Evolutionary conservation across 2,888 invertebrate genomes (phyloP).

Genomic region (Tethea ocularis): DNA sequence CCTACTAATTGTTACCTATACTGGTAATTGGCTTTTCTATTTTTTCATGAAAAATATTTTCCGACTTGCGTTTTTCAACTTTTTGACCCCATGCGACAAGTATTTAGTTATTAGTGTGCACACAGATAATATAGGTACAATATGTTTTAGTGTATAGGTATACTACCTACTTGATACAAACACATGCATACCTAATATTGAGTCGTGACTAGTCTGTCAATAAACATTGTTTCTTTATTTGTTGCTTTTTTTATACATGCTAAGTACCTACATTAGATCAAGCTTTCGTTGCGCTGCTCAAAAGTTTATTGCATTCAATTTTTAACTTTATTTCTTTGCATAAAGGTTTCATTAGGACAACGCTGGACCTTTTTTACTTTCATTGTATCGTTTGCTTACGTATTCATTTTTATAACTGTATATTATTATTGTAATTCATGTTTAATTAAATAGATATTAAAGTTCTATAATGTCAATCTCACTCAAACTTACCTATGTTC

Average conservation of each 20-base stretch:
- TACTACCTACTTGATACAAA: too few relatives aligned
- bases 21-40: conserved; percentile 35
- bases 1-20: conserved; percentile 26
- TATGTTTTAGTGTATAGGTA: too few relatives aligned
- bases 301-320: neutral
- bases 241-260: neutral
- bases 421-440: too few relatives aligned
- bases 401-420: neutral
- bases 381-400: neutral
- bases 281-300: neutral
- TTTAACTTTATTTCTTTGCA: neutral
- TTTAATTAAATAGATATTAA: too few relatives aligned
- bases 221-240: too few relatives aligned
- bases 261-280: neutral
- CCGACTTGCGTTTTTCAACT: conserved; percentile 14
- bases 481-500: too few relatives aligned
- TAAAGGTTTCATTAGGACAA: neutral
- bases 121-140: too few relatives aligned
- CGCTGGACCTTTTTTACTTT: neutral
- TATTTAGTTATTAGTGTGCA: too few relatives aligned
- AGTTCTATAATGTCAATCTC: too few relatives aligned
- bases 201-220: too few relatives aligned
- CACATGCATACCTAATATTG: too few relatives aligned
- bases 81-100: too few relatives aligned
- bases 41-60: conserved; percentile 26